Evolutionary conservation across 2,888 invertebrate genomes (phyloP), one percentile per base, ranked within the genome.

Genomic region (Hermaeophaga mercurialis): DNA sequence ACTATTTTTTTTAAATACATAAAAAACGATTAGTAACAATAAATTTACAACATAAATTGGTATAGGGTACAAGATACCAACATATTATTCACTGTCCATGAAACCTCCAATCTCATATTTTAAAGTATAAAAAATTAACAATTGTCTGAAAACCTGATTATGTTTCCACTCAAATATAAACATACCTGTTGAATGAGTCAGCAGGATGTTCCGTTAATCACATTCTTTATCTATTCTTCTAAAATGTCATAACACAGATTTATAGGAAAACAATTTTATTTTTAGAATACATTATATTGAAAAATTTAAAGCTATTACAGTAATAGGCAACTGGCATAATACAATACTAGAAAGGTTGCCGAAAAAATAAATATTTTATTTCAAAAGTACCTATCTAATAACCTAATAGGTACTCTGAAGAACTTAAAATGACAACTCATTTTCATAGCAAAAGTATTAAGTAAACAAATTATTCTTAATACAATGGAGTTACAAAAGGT

Each of bases 271-370:
- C 73, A 72, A 70, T 70, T 73, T 69, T 70, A 71, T 63, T 64
- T 70, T 71, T 66, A 71, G 68, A 64, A 72, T 73, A 73, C 72
- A 72, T 66, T 63, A 70, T 71, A 70, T 69, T 68, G 71, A 69
- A 72, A 72, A 73, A 70, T 68, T 72, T 73, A 73, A 73, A 72
- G 71, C 72, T 73, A 71, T 67, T 69, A 72, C 67, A 72, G 67
- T 67, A 63, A 68, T 65, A 70, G 70, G 66, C 71, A 70, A 71
- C 70, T 67, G 65, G 69, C 70, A 66, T 67, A 67, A 60, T 58
- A 66, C 56, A 61, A 61, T 63, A 59, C 61, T 64, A 64, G 55
- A 64, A 65, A 63, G 62, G 66, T 68, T 66, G 66, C 62, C 67
- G n/a, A n/a, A n/a, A n/a, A n/a, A 53, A 64, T 62, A 64, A 65